phyloP scores from a whole-genome alignment of 1,140 invertebrate species.

The Dinoponera quadriceps region DNA sequence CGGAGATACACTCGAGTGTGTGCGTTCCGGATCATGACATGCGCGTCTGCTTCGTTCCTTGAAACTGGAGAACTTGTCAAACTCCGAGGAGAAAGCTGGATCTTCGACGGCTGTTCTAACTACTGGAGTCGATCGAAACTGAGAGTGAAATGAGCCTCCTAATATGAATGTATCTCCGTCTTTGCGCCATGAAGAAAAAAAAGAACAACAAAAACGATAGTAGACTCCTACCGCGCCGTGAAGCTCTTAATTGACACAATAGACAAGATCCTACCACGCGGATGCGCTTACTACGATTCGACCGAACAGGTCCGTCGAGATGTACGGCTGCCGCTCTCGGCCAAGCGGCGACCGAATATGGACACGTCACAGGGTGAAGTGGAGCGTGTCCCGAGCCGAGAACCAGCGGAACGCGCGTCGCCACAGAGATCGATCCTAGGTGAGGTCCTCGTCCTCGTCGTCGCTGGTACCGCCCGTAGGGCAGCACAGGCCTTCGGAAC shows the following conservation, averaged over 20 bases:
- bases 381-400: conserved; percentile 55
- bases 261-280: conserved; percentile 69
- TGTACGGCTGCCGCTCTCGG: conserved; percentile 53
- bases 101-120: neutral
- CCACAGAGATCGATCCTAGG: conserved; percentile 76
- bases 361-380: conserved; percentile 48
- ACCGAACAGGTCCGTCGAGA: conserved; percentile 70
- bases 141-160: conserved; percentile 11
- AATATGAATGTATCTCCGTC: conserved; percentile 38
- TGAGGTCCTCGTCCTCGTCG: conserved; percentile 85
- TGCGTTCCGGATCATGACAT: neutral
- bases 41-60: neutral
- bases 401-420: conserved; percentile 44
- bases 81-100: neutral
- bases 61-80: neutral
- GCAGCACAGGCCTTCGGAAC: conserved; percentile 93
- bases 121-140: neutral
- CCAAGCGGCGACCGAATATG: conserved; percentile 22
- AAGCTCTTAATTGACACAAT: conserved; percentile 69
- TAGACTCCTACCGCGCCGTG: conserved; percentile 5
- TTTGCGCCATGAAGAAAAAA: conserved; percentile 41
- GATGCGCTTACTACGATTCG: conserved; percentile 72
- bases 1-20: conserved; percentile 23
- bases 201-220: too few species aligned
- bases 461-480: conserved; percentile 89